Evolutionary conservation across 2,113 vertebrate genomes (phyloP), one percentile per base, ranked within the genome.

Genomic region (Python bivittatus): DNA sequence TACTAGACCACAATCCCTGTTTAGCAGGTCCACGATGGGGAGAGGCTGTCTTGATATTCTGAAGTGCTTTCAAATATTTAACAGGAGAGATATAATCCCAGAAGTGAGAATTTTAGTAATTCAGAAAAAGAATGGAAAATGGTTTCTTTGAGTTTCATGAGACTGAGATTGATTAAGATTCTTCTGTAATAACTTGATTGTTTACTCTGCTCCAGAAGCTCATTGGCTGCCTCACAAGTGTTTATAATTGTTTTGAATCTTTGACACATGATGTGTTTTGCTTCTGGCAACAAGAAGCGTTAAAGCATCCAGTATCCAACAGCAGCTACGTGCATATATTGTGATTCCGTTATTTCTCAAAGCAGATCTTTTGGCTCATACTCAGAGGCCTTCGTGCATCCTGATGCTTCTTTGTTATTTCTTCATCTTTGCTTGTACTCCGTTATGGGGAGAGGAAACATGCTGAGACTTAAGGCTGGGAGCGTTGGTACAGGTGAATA

Each of bases 291-390:
- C 8, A 38, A 92, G 7, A 87, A 53, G 33, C 20, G 25, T 88
- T 91, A 87, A 88, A 91, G 27, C 6, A 87, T 1, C 60, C 79
- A 88, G 60, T 87, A 79, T 92, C 88, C 52, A 87, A 56, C n/a
- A 20, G 60, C 84, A 88, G 27, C 60, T 88, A 27, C 42, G 29
- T 72, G 42, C 85, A 79, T 87, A 27, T 17, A 42, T 79, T 92
- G 33, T 92, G 85, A 87, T 88, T 72, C 85, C 56, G 52, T 72
- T 88, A 72, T 87, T 92, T 88, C 61, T 92, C 85, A 88, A n/a
- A 57, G 61, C 38, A 72, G 52, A 57, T 92, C 33, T 72, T 64
- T 44, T 61, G 42, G 23, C 52, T 22, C 33, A 56, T 44, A n/a
- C 52, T 56, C 79, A 57, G 23, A 68, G 22, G 85, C 61, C 68